Base-by-base conservation (phyloP, 2,888 invertebrate species). In the Anthoptus insignis region DNA sequence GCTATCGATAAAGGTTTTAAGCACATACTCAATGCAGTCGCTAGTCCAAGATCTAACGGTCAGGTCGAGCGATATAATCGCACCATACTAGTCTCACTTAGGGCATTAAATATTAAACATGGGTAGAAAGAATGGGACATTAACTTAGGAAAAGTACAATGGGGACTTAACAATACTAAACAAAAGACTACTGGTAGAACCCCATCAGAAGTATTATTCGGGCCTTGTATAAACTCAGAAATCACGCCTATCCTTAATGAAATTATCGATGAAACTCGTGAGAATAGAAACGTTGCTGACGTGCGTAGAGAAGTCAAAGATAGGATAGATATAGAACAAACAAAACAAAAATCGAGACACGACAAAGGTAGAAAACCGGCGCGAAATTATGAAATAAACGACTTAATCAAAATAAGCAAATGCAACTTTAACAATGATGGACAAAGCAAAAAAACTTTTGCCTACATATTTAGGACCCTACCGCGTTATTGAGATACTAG, bases 361-460 rank as follows among this genome's bases (percentile, higher is more conserved):
- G 72, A 76, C 16, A 47, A 59, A 29, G 58, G 58, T 4, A 64
- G 67, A 11, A 32, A 34, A n/a, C 71, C 73, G 2, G 71, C 75
- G 0, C 58, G 50, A 6, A 13, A 45, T 5, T 75, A 75, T 50
- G 39, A 45, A 3, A 49, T 58, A 5, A 73, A 71, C 6, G 74
- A 76, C 1, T 50, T 75, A 4, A 71, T 76, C 2, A 74, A 72
- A 70, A 67, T 75, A 2, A 69, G 68, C 1, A 69, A 68, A 59
- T 52, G 39, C 1, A 24, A 27, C 13, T 73, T 70, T 49, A 45
- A 59, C 6, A 74, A 74, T 54, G 64, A 76, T 4, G 76, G 76
- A 0, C 65, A 74, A 16, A 76, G 74, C 45, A 74, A 57, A 6
- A n/a, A 76, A 76, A 13, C 61, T 74, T 2, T 32, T 73, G 21